Percentiles rank a stretch among this genome's conserved stretches.
Evolutionary conservation across 2,113 vertebrate species (phyloP).

Genomic region (Pimephales promelas): DNA sequence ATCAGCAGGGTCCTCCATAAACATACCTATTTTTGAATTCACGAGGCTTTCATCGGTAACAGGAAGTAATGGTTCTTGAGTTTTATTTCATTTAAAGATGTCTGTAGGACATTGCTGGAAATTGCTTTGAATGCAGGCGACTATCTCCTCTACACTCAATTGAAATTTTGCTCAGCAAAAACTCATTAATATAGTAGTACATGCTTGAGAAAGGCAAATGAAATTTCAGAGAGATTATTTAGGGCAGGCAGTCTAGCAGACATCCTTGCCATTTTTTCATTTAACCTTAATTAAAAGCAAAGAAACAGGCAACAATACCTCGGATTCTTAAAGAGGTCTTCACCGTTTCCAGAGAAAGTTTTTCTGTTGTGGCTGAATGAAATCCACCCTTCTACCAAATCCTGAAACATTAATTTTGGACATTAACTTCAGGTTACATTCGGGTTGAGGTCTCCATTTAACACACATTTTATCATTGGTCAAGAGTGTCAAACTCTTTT

Average conservation of each 20-base stretch:
- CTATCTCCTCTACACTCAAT: slow-evolving; percentile 28
- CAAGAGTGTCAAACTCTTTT: not conserved
- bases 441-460: not conserved
- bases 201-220: slow-evolving; percentile 49
- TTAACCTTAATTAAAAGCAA: slow-evolving; percentile 55
- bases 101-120: slow-evolving; percentile 18
- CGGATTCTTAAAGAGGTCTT: not conserved
- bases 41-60: not conserved
- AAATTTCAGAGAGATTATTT: slow-evolving; percentile 47
- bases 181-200: slow-evolving; percentile 44
- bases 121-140: not conserved
- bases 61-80: not conserved
- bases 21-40: not conserved
- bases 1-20: not conserved
- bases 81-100: slow-evolving; percentile 8
- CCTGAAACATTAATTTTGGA: not conserved
- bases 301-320: slow-evolving; percentile 36
- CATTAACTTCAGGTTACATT: not conserved
- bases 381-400: not conserved
- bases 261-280: slow-evolving; percentile 42
- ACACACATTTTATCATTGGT: not conserved
- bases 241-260: slow-evolving; percentile 35
- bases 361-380: not conserved
- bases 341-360: not conserved
- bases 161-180: slow-evolving; percentile 47